Evolutionary conservation across 2,797 vertebrate species (phyloP), one percentile per base, ranked within the genome.

Genomic region (Syngnathus rostellatus): DNA sequence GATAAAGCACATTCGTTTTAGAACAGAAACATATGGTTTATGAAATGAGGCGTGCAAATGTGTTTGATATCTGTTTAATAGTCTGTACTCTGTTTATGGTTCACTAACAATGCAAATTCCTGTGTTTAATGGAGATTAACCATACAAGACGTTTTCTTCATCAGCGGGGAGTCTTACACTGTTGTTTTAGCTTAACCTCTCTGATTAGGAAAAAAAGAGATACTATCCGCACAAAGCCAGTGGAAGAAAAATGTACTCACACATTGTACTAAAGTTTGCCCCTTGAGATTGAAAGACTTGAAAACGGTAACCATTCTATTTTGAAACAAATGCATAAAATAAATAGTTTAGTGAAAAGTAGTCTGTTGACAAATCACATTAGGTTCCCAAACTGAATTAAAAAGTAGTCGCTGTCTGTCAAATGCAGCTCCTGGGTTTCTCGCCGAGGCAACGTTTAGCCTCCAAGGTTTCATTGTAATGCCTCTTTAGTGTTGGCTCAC

Each of bases 401-500:
- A 46, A 46, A 46, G 1, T 1, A 46, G 45, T 46, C 14, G 1
- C 19, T n/a, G n/a, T 21, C 50, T 8, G 9, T 51, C 50, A 51
- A 51, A 51, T 67, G 21, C 62, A 77, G 67, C 68, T 69, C 51
- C n/a, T 51, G 2, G 19, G 50, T 21, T 9, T 51, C n/a, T 51
- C 50, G 19, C 19, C 6, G 8, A 70, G 71, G 69, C 69, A 65
- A 71, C 66, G 75, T 80, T 81, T 82, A 73, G 84, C 78, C 82
- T 82, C 67, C 48, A 62, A 72, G 75, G 72, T 83, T 78, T 66
- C 77, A 31, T 31, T 31, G 57, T 83, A 81, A 83, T 86, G 79
- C 81, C 66, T 68, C 63, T 69, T 78, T 76, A 84, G 82, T 77
- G 62, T 73, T 62, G 68, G 64, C 70, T 80, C 74, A 72, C 68